Evolutionary conservation across 1,140 invertebrate species (phyloP).

Genomic region (Battus philenor): DNA sequence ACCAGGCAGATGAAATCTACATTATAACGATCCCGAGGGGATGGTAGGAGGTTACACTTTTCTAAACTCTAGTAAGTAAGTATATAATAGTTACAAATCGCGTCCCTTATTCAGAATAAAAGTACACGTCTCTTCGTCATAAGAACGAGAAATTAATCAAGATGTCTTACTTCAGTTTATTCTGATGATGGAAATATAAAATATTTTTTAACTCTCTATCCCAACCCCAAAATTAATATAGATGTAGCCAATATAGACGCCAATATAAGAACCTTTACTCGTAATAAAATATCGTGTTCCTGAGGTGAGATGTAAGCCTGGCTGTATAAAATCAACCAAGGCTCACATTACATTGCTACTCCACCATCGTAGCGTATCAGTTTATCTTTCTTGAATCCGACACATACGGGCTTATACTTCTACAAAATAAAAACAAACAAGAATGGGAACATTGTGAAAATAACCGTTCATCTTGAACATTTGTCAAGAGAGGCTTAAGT

Average conservation of each 20-base stretch:
- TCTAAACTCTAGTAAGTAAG: background rate
- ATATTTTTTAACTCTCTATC: too few relatives aligned
- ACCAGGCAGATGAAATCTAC: too few relatives aligned
- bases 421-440: slow-evolving; percentile 52
- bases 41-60: background rate
- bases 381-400: slow-evolving; percentile 35
- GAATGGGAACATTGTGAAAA: slow-evolving; percentile 53
- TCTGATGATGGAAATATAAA: too few relatives aligned
- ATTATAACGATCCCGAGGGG: too few relatives aligned
- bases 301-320: background rate
- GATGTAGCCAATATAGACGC: background rate
- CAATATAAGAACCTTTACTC: background rate
- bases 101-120: background rate
- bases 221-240: too few relatives aligned
- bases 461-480: slow-evolving; percentile 70
- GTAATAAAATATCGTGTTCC: background rate
- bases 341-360: slow-evolving; percentile 24
- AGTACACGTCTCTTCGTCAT: too few relatives aligned
- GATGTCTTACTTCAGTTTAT: too few relatives aligned
- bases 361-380: slow-evolving; percentile 33
- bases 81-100: background rate
- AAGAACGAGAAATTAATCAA: too few relatives aligned
- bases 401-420: slow-evolving; percentile 39
- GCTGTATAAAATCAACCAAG: slow-evolving; percentile 17
- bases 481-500: slow-evolving; percentile 69